phyloP scores from a whole-genome alignment of 2,888 invertebrate species.

The Fragum whitleyi region DNA sequence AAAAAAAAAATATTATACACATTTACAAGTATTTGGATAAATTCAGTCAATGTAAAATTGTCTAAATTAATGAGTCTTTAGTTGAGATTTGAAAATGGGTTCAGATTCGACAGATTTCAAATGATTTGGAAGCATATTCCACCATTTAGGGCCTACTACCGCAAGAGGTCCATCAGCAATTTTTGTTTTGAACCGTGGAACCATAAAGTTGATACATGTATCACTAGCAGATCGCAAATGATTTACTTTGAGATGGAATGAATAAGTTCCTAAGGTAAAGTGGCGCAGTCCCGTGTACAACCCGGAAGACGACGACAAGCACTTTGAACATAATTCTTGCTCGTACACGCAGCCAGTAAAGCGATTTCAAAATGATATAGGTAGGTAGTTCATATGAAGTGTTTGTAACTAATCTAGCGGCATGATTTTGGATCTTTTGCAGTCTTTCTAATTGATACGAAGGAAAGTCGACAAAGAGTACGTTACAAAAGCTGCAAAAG shows the following conservation, averaged over 20 bases:
- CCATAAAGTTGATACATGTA: no score
- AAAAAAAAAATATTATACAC: no score
- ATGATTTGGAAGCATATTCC: no score
- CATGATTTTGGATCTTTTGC: conserved; percentile 30
- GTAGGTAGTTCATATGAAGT: conserved; percentile 23
- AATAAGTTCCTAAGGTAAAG: neutral
- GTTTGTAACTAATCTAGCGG: conserved; percentile 30
- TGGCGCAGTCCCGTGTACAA: neutral
- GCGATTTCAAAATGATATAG: conserved; percentile 32
- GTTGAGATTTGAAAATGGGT: no score
- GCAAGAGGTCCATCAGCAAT: neutral
- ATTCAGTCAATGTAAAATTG: neutral
- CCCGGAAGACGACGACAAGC: conserved; percentile 30
- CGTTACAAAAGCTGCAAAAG: conserved; percentile 20
- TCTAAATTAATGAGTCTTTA: neutral
- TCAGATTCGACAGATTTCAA: no score
- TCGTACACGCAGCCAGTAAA: conserved; percentile 48
- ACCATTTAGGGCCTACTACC: conserved; percentile 2
- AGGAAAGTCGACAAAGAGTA: no score
- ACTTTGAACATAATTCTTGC: no score
- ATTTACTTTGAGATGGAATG: neutral
- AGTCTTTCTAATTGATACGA: conserved; percentile 30
- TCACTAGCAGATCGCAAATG: neutral
- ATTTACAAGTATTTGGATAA: no score
- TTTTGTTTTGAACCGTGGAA: no score